Evolutionary conservation across 1,140 invertebrate genomes (phyloP), one percentile per base, ranked within the genome.

Genomic region (Papilio polytes): DNA sequence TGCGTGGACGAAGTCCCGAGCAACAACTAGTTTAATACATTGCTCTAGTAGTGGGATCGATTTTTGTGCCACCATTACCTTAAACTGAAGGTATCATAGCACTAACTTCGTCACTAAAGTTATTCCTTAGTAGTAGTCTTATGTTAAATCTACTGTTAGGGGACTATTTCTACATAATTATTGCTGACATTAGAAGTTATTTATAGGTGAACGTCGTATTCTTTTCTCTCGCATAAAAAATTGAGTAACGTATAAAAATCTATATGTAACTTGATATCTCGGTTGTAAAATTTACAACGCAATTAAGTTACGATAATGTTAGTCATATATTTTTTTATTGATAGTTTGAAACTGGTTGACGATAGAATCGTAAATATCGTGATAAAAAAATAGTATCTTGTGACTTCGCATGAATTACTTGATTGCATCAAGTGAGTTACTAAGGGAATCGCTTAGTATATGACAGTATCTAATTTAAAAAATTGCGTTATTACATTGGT

Each of bases 261-360:
- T 56, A 56, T 56, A 56, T 56, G 53, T 56, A 56, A 56, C 53
- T 56, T 56, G 53, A 56, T 56, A 56, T 56, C 53, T n/a, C n/a
- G 53, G 53, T 20, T 56, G 53, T 56, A 56, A 56, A 56, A 20
- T 56, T 56, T 56, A 56, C 53, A 56, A 20, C 53, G 53, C 53
- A 56, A 56, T 56, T 56, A 56, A 56, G n/a, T 56, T 56, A n/a
- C n/a, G 18, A 56, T 56, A 56, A 56, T 56, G 53, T 56, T 56
- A 56, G 53, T 56, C n/a, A 18, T 56, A 56, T 56, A 56, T 56
- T 20, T 56, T 56, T 56, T 56, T 56, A 56, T 56, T n/a, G 53
- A 56, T 56, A 18, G 53, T 56, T 56, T 56, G 53, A 20, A 56
- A 56, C n/a, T 56, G 53, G 53, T 56, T 56, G 53, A 56, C 53